Conservation (phyloP, 1,140 invertebrate species). For the Scaptodrosophila lebanonensis region DNA sequence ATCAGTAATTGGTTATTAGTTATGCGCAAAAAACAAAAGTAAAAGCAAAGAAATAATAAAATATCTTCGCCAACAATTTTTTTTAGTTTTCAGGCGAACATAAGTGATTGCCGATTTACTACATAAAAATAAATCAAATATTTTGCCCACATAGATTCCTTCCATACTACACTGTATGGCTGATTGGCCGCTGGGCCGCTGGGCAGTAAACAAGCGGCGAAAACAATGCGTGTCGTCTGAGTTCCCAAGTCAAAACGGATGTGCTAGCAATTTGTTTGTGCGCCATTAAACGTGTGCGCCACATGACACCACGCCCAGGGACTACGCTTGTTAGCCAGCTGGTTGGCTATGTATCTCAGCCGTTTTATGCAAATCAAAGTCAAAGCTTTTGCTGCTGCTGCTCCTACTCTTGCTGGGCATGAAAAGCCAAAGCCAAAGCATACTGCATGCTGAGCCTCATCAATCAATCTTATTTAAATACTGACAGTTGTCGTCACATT, state of each 20-base stretch:
- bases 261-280: slow-evolving; percentile 52
- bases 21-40: no score
- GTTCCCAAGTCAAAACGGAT: slow-evolving; percentile 52
- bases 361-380: slow-evolving; percentile 48
- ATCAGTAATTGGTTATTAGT: no score
- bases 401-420: no score
- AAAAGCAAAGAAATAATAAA: no score
- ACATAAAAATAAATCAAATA: no score
- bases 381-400: no score
- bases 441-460: slow-evolving; percentile 26
- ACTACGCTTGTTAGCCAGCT: neutral
- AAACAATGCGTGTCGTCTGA: neutral
- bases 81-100: no score
- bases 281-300: slow-evolving; percentile 6
- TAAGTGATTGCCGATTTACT: no score
- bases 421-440: slow-evolving; percentile 33
- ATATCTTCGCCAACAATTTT: no score
- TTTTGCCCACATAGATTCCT: no score
- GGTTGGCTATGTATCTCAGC: slow-evolving; percentile 6
- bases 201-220: slow-evolving; percentile 42
- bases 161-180: no score
- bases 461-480: slow-evolving; percentile 75
- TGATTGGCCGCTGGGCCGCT: slow-evolving; percentile 15
- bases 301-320: neutral
- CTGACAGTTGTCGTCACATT: slow-evolving; percentile 67